Evolutionary conservation across 1,140 invertebrate genomes (phyloP).

Genomic region (Pachypsylla venusta): DNA sequence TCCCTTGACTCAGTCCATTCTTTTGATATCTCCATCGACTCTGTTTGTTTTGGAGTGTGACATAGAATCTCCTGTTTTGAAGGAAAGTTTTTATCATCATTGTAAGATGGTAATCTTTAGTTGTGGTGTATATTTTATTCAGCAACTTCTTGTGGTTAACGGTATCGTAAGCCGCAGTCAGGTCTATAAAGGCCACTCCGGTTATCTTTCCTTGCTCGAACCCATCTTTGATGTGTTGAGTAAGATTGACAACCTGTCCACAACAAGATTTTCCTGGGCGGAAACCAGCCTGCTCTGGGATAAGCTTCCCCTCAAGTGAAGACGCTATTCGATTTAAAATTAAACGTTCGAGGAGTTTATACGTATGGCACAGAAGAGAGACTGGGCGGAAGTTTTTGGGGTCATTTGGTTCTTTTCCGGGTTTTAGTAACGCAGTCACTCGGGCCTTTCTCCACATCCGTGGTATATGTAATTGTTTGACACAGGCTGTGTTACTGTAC

Average conservation of each 20-base stretch:
- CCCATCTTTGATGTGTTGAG: slow-evolving; percentile 16
- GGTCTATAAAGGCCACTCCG: slow-evolving; percentile 14
- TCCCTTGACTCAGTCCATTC: slow-evolving; percentile 13
- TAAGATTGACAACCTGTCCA: slow-evolving; percentile 15
- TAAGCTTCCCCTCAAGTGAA: slow-evolving; percentile 6
- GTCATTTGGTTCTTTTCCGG: too few relatives aligned
- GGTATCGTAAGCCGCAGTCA: too few relatives aligned
- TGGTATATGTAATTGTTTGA: slow-evolving; percentile 4
- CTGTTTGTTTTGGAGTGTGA: slow-evolving; percentile 13
- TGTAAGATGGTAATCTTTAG: slow-evolving; percentile 9
- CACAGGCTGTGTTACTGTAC: too few relatives aligned
- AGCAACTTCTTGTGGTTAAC: slow-evolving; percentile 13
- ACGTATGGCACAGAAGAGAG: slow-evolving; percentile 15
- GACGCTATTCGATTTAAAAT: slow-evolving; percentile 8
- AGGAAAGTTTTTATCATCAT: slow-evolving; percentile 8
- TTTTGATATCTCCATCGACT: slow-evolving; percentile 17
- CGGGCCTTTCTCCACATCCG: slow-evolving; percentile 12
- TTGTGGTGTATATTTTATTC: slow-evolving; percentile 12
- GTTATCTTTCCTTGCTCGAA: slow-evolving; percentile 15
- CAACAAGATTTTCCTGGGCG: slow-evolving; percentile 14
- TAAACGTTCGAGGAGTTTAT: slow-evolving; percentile 15
- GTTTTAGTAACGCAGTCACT: too few relatives aligned
- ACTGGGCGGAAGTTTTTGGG: slow-evolving; percentile 15
- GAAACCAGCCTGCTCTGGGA: slow-evolving; percentile 14
- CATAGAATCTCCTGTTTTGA: slow-evolving; percentile 11